Evolutionary conservation across 2,888 invertebrate species (phyloP).

Genomic region (Nymphalis urticae): DNA sequence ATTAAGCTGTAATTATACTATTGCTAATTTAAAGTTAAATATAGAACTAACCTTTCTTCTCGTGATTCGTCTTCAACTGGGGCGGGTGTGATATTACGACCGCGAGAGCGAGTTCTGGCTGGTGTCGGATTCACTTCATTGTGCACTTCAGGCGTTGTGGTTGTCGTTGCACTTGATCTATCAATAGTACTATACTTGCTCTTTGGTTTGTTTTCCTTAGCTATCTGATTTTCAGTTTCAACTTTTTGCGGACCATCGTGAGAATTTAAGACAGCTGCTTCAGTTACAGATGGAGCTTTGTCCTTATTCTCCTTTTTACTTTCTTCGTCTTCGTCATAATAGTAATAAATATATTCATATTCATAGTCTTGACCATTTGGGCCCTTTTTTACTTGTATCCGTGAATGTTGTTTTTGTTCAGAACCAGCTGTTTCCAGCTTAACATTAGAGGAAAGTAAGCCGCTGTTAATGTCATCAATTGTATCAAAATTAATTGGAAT

Average conservation of each 20-base stretch:
- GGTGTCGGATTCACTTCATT: slow-evolving; percentile 84
- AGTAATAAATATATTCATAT: slow-evolving; percentile 95
- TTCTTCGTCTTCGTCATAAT: slow-evolving; percentile 91
- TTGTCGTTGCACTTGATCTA: slow-evolving; percentile 63
- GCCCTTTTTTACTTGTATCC: slow-evolving; percentile 92
- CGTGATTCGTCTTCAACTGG: slow-evolving; percentile 78
- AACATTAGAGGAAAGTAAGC: slow-evolving; percentile 75
- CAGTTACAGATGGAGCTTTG: slow-evolving; percentile 49
- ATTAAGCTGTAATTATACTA: slow-evolving; percentile 24
- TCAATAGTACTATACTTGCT: slow-evolving; percentile 82
- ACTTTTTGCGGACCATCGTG: slow-evolving; percentile 83
- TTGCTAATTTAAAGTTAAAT: background rate
- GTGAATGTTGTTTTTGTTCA: slow-evolving; percentile 85
- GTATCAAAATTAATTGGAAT: slow-evolving; percentile 76
- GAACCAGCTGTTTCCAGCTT: slow-evolving; percentile 84
- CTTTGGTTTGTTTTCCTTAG: slow-evolving; percentile 71
- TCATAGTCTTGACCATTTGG: slow-evolving; percentile 95
- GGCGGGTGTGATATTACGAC: slow-evolving; percentile 72
- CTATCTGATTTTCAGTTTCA: slow-evolving; percentile 70
- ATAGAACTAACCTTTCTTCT: slow-evolving; percentile 70
- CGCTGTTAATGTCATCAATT: slow-evolving; percentile 76
- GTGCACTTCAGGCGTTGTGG: slow-evolving; percentile 81
- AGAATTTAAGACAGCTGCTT: slow-evolving; percentile 70
- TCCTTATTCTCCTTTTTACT: slow-evolving; percentile 63
- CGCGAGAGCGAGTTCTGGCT: slow-evolving; percentile 72